Base-by-base conservation (phyloP, 2,888 invertebrate genomes). In the Beris morrisii region DNA sequence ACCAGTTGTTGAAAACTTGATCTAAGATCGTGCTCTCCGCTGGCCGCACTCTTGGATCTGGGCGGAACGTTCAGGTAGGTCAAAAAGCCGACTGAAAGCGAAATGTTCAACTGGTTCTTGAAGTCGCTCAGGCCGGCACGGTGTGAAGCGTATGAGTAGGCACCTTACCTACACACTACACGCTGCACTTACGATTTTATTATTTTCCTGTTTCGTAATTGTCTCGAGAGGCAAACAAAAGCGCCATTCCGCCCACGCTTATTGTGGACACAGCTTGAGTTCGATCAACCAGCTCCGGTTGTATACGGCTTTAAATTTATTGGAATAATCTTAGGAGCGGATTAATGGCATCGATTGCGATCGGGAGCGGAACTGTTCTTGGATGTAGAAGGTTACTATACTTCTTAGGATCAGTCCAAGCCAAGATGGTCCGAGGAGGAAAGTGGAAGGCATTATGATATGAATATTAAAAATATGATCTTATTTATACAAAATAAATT, bases 141-240 rank as follows among this genome's bases (percentile, higher is more conserved):
- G 38, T 38, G 38, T 3, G 9, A 1, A 38, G 7, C 38, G 5
- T 38, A 38, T 5, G 9, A 38, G 38, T 38, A 38, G 7, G 5
- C 9, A 38, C 38, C 38, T 38, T 7, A 38, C 38, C 38, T 9
- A 38, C 38, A 38, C 38, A 9, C 38, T 9, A 38, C 7, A 54
- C 22, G 22, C 22, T 22, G 22, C 54, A 45, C 30, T 30, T 45
- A n/a, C 11, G 22, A 7, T 58, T 58, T 44, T 58, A 44, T 45
- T 58, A 45, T 58, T 58, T 59, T 59, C 59, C 48, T 59, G 59
- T 59, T 59, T 59, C 48, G 50, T 22, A 59, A 48, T 59, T 3
- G 28, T 48, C 38, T 30, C 6, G 38, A 7, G 38, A 38, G 9
- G 7, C 38, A 9, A 38, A 38, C 38, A 38, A 38, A 38, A 38